Evolutionary conservation across 2,888 invertebrate species (phyloP), one percentile per base, ranked within the genome.

Genomic region (Ophion obscuratus): DNA sequence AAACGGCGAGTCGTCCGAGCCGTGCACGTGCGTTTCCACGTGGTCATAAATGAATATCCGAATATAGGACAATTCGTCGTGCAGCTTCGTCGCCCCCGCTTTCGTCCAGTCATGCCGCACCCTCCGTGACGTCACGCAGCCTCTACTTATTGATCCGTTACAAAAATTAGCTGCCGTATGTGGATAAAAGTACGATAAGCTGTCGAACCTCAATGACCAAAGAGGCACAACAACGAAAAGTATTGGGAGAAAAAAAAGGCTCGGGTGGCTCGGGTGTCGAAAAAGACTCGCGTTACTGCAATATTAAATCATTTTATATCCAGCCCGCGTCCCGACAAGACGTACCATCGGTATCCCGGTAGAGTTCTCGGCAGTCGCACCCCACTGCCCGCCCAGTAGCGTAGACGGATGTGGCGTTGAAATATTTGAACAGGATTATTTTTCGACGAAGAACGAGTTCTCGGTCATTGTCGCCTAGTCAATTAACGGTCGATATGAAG

Each of bases 91-190:
- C 79, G 80, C 79, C 84, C 85, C 44, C 66, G 14, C 36, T 67
- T 53, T 57, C 24, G 67, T 44, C 89, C 87, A 87, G 88, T 89
- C 89, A 90, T 89, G 90, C 90, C 92, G 91, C 92, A 90, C 91
- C 92, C 92, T 90, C 88, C 66, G 31, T 92, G 91, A 92, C 92
- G 92, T 92, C 92, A 92, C 89, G 80, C 92, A 92, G 90, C 91
- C 91, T 91, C 91, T 91, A 84, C 87, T 92, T 93, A 93, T 93
- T 93, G 93, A 93, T 93, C 93, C 91, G 89, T 90, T 89, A 90
- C 86, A 75, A 91, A 92, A 91, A 90, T 91, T 24, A 53, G 88
- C 87, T 86, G 89, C 88, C 62, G 87, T 85, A 81, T 87, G 87
- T 88, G 83, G 85, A 84, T 87, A 31, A 67, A 31, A 47, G 64